Evolutionary conservation across 2,797 vertebrate genomes (phyloP).

Genomic region (Muscicapa comitata): DNA sequence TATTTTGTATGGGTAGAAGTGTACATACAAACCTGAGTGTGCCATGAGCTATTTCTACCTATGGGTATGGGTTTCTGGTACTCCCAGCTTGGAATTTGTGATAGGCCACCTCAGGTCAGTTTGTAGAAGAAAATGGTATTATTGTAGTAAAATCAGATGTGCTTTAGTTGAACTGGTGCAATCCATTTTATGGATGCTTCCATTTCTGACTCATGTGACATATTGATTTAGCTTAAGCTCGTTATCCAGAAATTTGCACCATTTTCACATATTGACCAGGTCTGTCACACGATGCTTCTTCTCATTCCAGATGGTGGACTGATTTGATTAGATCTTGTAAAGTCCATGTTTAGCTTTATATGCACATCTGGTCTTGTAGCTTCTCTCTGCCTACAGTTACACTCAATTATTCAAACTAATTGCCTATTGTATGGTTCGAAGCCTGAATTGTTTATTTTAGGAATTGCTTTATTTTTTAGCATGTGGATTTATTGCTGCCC

Average conservation of each 20-base stretch:
- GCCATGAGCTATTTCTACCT: not conserved
- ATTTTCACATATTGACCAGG: not conserved
- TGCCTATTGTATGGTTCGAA: not conserved
- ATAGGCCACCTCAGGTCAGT: not conserved
- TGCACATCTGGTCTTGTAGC: constrained; percentile 37
- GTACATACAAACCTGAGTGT: not conserved
- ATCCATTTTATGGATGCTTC: not conserved
- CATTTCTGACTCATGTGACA: not conserved
- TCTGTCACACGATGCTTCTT: not conserved
- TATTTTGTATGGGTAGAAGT: not conserved
- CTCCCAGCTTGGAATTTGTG: not conserved
- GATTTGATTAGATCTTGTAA: constrained; percentile 39
- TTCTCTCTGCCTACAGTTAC: constrained; percentile 24
- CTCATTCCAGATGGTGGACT: constrained; percentile 16
- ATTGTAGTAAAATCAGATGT: not conserved
- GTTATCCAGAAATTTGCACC: not conserved
- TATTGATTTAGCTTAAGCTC: not conserved
- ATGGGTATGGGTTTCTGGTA: not conserved
- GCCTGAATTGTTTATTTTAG: constrained; percentile 34
- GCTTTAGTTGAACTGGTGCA: not conserved
- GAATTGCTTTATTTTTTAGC: not conserved
- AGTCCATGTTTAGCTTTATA: not conserved
- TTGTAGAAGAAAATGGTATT: not conserved
- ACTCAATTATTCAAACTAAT: constrained; percentile 48
- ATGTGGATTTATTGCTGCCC: not conserved